Percentiles rank a stretch among this genome's conserved stretches.
Evolutionary conservation across 2,888 invertebrate species (phyloP).

Genomic region (Ctena decussata): DNA sequence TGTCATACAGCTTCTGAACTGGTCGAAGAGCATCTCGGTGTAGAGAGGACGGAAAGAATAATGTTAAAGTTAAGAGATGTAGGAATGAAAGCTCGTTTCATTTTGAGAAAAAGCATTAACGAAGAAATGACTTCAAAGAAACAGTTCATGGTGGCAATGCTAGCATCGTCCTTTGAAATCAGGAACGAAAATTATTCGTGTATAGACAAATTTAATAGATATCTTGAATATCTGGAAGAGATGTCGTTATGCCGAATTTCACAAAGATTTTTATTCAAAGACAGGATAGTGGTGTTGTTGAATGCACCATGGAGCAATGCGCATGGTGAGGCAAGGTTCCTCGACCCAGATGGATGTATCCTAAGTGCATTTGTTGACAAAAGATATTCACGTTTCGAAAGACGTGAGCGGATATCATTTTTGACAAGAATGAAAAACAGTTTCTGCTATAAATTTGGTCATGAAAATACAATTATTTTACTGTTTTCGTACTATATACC

Average conservation of each 20-base stretch:
- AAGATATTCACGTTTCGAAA: neutral
- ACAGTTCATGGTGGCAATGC: too few relatives aligned
- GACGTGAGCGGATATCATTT: neutral
- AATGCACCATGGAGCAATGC: neutral
- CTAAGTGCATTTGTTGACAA: neutral
- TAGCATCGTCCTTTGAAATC: too few relatives aligned
- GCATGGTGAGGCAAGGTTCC: neutral
- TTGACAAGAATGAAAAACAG: neutral
- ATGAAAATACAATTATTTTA: neutral
- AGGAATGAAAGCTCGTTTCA: too few relatives aligned
- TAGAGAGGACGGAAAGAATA: too few relatives aligned
- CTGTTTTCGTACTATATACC: neutral
- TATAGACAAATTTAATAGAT: too few relatives aligned
- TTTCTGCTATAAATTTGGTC: neutral
- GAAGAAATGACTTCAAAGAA: too few relatives aligned
- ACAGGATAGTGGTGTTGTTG: neutral
- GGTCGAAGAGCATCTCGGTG: too few relatives aligned
- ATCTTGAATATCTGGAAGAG: too few relatives aligned
- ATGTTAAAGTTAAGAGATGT: too few relatives aligned
- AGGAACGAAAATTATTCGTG: too few relatives aligned
- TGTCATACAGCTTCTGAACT: too few relatives aligned
- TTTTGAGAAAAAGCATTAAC: too few relatives aligned
- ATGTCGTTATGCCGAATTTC: neutral
- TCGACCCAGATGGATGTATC: neutral
- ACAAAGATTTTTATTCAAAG: neutral